A percentile compares a stretch with the other conserved stretches of the same genome.
Evolutionary conservation across 1,140 invertebrate species (phyloP).

Genomic region (Mya arenaria): DNA sequence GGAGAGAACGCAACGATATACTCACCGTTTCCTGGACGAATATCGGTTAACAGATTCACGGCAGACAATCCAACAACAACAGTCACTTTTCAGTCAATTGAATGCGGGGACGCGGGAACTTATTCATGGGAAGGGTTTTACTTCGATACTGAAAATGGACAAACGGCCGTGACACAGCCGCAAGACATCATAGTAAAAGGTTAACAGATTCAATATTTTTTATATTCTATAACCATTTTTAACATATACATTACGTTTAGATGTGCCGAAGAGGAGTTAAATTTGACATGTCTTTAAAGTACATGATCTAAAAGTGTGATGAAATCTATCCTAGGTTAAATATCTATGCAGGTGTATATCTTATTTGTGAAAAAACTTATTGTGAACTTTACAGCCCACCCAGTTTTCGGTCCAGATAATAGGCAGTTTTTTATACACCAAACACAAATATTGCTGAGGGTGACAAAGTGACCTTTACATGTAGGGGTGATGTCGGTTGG

Average conservation of each 20-base stretch:
- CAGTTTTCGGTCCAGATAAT: too few species aligned
- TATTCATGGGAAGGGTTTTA: conserved; percentile 10
- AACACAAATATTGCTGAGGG: conserved; percentile 5
- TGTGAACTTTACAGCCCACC: too few species aligned
- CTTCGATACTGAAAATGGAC: background rate
- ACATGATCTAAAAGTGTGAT: too few species aligned
- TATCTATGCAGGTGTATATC: too few species aligned
- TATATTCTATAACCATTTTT: too few species aligned
- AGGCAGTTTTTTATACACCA: too few species aligned
- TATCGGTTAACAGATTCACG: background rate
- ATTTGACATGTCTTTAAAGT: background rate
- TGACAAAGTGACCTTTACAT: background rate
- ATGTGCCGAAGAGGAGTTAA: too few species aligned
- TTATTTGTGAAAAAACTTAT: too few species aligned
- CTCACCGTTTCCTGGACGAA: background rate
- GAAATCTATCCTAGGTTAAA: too few species aligned
- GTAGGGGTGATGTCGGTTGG: background rate
- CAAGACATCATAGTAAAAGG: background rate
- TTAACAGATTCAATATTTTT: background rate
- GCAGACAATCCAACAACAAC: background rate
- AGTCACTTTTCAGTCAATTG: conserved; percentile 6
- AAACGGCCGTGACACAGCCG: background rate
- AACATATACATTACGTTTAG: too few species aligned
- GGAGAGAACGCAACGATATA: background rate
- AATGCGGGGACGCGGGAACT: conserved; percentile 9